Evolutionary conservation across 2,113 vertebrate genomes (phyloP).

Genomic region (Hypomesus transpacificus): DNA sequence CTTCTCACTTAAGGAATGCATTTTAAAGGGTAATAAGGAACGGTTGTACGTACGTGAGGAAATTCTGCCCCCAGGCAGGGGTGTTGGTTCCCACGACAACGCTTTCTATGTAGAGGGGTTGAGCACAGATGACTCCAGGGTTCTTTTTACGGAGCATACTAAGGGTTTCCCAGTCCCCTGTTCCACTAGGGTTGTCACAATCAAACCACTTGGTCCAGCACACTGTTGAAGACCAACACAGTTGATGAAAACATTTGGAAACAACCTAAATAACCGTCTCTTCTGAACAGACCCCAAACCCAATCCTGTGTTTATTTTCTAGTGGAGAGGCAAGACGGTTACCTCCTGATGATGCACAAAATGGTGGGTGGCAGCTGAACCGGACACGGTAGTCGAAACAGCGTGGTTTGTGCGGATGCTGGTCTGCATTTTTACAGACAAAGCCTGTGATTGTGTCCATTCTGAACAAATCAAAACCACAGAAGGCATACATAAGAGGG

Average conservation of each 20-base stretch:
- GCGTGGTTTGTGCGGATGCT: background rate
- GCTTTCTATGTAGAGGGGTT: slow-evolving; percentile 29
- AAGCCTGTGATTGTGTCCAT: slow-evolving; percentile 31
- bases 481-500: background rate
- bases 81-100: slow-evolving; percentile 20
- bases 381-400: slow-evolving; percentile 51
- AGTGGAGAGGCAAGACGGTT: background rate
- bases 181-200: slow-evolving; percentile 22
- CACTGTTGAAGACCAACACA: slow-evolving; percentile 16
- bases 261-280: background rate
- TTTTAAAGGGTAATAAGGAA: no score
- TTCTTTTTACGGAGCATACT: fast-evolving
- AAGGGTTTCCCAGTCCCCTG: slow-evolving; percentile 40
- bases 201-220: slow-evolving; percentile 54
- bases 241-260: background rate
- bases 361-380: slow-evolving; percentile 43
- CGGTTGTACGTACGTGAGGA: no score
- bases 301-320: no score
- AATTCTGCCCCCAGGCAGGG: slow-evolving; percentile 20
- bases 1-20: no score
- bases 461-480: slow-evolving; percentile 25
- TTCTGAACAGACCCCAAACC: background rate
- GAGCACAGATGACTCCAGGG: slow-evolving; percentile 24
- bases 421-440: slow-evolving; percentile 35
- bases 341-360: slow-evolving; percentile 25